Evolutionary conservation across 2,888 invertebrate species (phyloP).

Genomic region (Brachypalpus laphriformis): DNA sequence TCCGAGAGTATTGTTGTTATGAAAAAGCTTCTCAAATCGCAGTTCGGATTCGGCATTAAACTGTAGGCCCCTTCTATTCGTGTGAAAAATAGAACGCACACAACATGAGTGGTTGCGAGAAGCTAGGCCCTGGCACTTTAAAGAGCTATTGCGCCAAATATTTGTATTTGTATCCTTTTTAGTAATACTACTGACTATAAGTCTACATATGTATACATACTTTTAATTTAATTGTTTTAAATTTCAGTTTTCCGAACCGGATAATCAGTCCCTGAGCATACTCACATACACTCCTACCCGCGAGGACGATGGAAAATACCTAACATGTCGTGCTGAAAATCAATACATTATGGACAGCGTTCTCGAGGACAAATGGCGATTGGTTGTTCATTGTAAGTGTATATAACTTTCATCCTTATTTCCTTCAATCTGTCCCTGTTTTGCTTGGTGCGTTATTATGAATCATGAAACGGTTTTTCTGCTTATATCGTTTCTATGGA

Average conservation of each 20-base stretch:
- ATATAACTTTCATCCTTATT: neutral
- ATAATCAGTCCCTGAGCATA: conserved; percentile 93
- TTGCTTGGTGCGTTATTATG: neutral
- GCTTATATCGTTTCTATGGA: neutral
- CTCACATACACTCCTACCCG: conserved; percentile 92
- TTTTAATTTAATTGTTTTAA: conserved; percentile 35
- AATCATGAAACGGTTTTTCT: neutral
- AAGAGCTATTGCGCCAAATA: no score
- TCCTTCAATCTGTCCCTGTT: neutral
- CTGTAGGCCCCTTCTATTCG: no score
- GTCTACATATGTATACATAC: neutral
- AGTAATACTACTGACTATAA: no score
- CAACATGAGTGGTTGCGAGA: no score
- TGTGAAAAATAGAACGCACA: no score
- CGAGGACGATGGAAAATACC: conserved; percentile 94
- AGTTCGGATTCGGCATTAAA: no score
- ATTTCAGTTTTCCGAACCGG: conserved; percentile 89
- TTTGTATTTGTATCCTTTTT: no score
- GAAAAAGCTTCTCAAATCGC: no score
- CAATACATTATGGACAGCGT: conserved; percentile 91
- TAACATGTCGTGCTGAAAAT: conserved; percentile 94
- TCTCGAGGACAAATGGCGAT: conserved; percentile 93
- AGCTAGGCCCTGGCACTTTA: no score
- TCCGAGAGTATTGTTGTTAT: no score
- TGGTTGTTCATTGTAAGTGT: conserved; percentile 94